These are phyloP conservation scores for Limosa lapponica DNA, from an alignment of 2,797 vertebrate species.

Conservation along the genomic window DNA sequence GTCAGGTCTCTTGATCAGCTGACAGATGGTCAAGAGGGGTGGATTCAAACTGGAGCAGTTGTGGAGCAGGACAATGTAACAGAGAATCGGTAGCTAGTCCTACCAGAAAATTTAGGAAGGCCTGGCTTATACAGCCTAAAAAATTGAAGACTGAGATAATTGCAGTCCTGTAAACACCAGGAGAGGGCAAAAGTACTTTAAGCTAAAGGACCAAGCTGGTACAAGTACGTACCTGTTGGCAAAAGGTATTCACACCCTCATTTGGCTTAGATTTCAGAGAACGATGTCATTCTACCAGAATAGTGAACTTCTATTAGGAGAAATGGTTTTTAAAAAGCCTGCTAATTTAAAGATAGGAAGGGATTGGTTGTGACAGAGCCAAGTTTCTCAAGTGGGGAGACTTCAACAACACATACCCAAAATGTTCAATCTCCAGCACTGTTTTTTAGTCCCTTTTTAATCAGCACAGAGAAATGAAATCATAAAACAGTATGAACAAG, in stretches of 20 bases:
- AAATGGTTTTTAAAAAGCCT: not conserved
- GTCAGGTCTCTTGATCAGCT: not conserved
- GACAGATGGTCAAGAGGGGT: not conserved
- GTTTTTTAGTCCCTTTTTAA: slow-evolving; percentile 56
- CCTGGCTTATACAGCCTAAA: not conserved
- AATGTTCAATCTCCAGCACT: slow-evolving; percentile 13
- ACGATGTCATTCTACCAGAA: not conserved
- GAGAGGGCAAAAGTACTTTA: not conserved
- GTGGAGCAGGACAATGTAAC: not conserved
- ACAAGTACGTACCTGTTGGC: not conserved
- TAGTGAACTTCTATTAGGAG: not conserved
- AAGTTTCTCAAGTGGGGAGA: not conserved
- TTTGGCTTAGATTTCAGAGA: not conserved
- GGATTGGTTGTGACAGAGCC: not conserved
- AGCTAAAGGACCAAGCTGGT: not conserved
- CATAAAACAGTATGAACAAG: slow-evolving; percentile 41
- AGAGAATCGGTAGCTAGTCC: not conserved
- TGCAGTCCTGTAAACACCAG: not conserved
- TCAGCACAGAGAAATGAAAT: slow-evolving; percentile 63
- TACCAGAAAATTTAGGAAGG: not conserved
- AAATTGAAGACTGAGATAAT: not conserved
- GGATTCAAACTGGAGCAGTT: not conserved
- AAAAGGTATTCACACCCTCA: not conserved
- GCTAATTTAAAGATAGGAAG: slow-evolving; percentile 3
- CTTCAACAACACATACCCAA: not conserved